Base-by-base conservation (phyloP, 1,140 invertebrate genomes). In the Dendrolimus punctatus region DNA sequence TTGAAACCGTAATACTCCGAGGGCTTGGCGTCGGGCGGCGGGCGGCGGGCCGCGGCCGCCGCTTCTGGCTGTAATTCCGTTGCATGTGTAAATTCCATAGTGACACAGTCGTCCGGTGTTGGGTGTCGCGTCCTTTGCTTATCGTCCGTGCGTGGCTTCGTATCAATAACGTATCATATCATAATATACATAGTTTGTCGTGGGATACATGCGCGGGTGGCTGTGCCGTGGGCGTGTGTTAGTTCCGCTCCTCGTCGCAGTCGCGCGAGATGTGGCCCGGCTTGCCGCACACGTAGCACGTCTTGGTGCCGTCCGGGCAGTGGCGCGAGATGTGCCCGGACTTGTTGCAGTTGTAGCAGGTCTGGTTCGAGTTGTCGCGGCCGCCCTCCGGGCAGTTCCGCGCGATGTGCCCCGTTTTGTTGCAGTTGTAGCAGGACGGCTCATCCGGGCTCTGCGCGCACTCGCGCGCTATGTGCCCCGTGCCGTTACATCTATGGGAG, bases 301-400 rank as follows among this genome's bases (percentile, higher is more conserved):
- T 94, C 88, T 95, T 95, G 61, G 92, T 91, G 68, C 91, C 92
- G 72, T 95, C 92, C 58, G 94, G 94, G 85, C 95, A 97, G 83
- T 96, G 95, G 76, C 95, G 93, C 51, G 94, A 95, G 86, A 96
- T 93, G 85, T 96, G 95, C 48, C 95, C 95, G 50, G 92, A 89
- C 85, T 95, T 94, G 89, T 95, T 95, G 88, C 95, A 97, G 77
- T 94, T 95, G 88, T 96, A 96, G 89, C 95, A 97, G 46, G 91
- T 92, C 74, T 94, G 89, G 62, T 78, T 81, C 54, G 85, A 88
- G 57, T 76, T 76, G 62, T 90, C 89, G 57, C 88, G 87, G 39
- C 90, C 89, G 69, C 87, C 89, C 73, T 93, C 93, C 0, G 94
- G 94, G 86, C 95, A 96, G 80, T 93, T 94, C 59, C 94, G 92